These are phyloP conservation scores for Sarcophaga subvicina DNA, from an alignment of 2,888 invertebrate species.

Conservation along the genomic window DNA sequence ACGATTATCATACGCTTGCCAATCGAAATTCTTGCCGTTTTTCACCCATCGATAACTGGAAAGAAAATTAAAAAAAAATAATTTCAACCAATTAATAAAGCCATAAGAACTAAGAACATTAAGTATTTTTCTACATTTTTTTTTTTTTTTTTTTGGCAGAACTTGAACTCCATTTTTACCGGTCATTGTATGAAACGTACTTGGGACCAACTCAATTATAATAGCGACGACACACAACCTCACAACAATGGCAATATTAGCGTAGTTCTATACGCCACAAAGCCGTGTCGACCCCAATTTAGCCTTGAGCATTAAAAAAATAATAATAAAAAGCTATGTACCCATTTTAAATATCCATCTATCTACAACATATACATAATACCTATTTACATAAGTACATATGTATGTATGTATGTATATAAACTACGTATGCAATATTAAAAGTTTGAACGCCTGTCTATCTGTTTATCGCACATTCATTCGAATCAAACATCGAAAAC, in stretches of 20 bases:
- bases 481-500: constrained; percentile 48
- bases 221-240: background rate
- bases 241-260: constrained; percentile 19
- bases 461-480: background rate
- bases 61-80: constrained; percentile 50
- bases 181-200: constrained; percentile 30
- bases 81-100: background rate
- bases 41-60: constrained; percentile 95
- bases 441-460: background rate
- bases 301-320: constrained; percentile 64
- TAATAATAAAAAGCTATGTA: constrained; percentile 44
- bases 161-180: constrained; percentile 49
- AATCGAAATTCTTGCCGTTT: constrained; percentile 97
- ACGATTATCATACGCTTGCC: constrained; percentile 96
- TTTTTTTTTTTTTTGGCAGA: background rate
- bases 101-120: background rate
- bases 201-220: constrained; percentile 28
- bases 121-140: background rate
- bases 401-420: background rate
- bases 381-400: constrained; percentile 12
- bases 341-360: constrained; percentile 13
- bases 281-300: constrained; percentile 62
- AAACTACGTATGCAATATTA: background rate
- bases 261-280: constrained; percentile 27
- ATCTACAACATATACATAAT: background rate